Evolutionary conservation across 2,113 vertebrate genomes (phyloP).

Genomic region (Sylvia atricapilla): DNA sequence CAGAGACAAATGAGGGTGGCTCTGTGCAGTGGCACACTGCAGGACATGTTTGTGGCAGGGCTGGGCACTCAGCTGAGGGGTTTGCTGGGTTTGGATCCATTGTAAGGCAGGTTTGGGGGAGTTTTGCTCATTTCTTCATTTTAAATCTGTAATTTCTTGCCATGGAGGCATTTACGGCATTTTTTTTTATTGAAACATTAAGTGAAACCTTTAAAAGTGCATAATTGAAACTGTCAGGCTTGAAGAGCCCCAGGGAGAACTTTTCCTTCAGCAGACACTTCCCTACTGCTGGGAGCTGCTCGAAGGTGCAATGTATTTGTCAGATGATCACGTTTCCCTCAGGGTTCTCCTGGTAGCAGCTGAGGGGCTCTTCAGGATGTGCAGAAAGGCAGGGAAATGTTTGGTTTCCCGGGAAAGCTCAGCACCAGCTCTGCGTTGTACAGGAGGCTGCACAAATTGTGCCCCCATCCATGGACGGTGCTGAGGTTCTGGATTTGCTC

Average conservation of each 20-base stretch:
- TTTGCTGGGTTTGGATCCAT: background rate
- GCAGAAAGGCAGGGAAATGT: background rate
- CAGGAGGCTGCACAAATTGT: background rate
- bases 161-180: background rate
- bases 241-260: background rate
- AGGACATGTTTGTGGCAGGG: background rate
- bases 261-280: background rate
- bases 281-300: background rate
- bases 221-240: background rate
- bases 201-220: background rate
- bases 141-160: background rate
- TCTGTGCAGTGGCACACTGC: background rate
- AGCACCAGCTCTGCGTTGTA: background rate
- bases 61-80: background rate
- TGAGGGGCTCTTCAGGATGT: background rate
- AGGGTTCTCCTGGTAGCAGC: background rate
- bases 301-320: background rate
- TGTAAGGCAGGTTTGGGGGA: background rate
- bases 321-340: background rate
- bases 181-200: background rate
- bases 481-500: background rate
- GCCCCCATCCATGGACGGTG: accelerated
- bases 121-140: background rate
- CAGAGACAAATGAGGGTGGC: background rate
- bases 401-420: background rate